phyloP scores from a whole-genome alignment of 1,140 invertebrate genomes.

The Lucilia sericata region DNA sequence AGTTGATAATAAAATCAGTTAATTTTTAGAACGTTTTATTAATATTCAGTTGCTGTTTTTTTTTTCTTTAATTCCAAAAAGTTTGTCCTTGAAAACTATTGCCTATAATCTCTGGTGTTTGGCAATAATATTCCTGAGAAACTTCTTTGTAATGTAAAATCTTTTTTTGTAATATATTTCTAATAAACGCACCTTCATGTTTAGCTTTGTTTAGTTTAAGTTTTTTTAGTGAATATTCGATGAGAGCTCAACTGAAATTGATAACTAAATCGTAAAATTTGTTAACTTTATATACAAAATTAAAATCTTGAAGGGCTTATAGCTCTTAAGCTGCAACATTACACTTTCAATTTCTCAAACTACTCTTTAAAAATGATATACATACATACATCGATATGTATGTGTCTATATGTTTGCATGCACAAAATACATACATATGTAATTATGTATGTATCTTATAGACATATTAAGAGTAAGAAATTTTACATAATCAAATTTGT shows the following conservation, averaged over 20 bases:
- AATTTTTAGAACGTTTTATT: background rate
- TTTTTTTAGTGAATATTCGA: conserved; percentile 25
- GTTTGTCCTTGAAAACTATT: background rate
- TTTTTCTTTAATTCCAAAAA: background rate
- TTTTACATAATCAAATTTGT: background rate
- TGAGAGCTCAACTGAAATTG: conserved; percentile 10
- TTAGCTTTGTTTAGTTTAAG: conserved; percentile 27
- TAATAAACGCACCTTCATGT: conserved; percentile 33
- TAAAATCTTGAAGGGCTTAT: background rate
- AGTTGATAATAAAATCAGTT: conserved; percentile 27
- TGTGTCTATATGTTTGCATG: too few species aligned
- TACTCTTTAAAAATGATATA: background rate
- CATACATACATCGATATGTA: too few species aligned
- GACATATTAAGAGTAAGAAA: background rate
- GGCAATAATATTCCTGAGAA: background rate
- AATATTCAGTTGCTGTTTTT: background rate
- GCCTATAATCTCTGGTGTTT: conserved; percentile 30
- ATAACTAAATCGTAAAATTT: conserved; percentile 12
- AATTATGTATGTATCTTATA: background rate
- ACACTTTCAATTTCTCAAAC: background rate
- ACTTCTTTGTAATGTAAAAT: background rate
- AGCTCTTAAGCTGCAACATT: background rate
- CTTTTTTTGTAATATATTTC: background rate
- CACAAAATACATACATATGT: too few species aligned
- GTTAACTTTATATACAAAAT: too few species aligned